Conservation (phyloP, 2,113 vertebrate genomes). For the Centropus unirufus region DNA sequence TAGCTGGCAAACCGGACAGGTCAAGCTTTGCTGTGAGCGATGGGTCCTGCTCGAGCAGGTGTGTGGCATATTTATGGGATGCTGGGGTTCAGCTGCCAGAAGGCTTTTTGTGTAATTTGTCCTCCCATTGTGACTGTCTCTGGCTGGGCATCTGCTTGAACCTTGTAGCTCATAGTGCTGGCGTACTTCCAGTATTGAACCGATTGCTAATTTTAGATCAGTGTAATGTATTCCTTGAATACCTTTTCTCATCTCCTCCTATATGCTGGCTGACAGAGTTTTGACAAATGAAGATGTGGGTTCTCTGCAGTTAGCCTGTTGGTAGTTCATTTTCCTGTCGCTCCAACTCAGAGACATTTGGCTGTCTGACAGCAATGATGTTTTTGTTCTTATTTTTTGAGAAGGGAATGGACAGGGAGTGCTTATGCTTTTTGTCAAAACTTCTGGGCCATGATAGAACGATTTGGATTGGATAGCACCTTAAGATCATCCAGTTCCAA, state of each 20-base stretch:
- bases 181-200: conserved; percentile 26
- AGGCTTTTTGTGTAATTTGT: conserved; percentile 31
- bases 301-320: conserved; percentile 45
- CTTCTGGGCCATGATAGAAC: no score
- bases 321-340: conserved; percentile 32
- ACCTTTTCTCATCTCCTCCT: not conserved
- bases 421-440: not conserved
- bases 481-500: no score
- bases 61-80: not conserved
- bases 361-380: conserved; percentile 13
- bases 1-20: not conserved
- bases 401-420: not conserved
- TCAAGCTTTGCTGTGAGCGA: not conserved
- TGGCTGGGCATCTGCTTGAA: conserved; percentile 46
- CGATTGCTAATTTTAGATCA: conserved; percentile 18
- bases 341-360: conserved; percentile 10
- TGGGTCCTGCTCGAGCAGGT: not conserved
- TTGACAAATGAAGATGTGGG: conserved; percentile 49
- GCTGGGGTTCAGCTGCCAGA: not conserved
- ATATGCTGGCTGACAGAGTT: conserved; percentile 18
- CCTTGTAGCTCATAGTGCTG: conserved; percentile 26
- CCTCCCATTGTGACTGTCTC: conserved; percentile 13
- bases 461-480: no score
- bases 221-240: conserved; percentile 46
- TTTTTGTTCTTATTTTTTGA: not conserved